Base-by-base conservation (phyloP, 2,888 invertebrate species). In the Adela reaumurella region DNA sequence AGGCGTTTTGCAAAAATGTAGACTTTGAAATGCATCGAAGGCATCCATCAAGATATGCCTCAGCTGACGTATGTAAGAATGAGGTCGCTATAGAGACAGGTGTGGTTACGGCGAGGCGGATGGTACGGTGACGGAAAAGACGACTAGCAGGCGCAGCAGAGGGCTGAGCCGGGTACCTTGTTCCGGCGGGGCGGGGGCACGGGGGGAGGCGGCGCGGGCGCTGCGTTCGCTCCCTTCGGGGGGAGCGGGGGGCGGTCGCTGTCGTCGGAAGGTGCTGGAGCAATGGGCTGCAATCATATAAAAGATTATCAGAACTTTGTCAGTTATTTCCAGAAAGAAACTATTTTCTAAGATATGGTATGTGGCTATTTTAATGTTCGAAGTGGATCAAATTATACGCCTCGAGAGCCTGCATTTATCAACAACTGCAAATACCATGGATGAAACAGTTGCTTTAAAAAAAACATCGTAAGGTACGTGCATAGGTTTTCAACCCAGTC, bases 111-210 rank as follows among this genome's bases (percentile, higher is more conserved):
- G 35, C 24, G 35, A 14, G 35, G 35, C 35, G 35, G 35, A 35
- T 35, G 35, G 14, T 8, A 14, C 14, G 35, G 35, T 24, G 24
- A 8, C 24, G 24, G 35, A 14, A 35, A 14, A 11, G 35, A 3
- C 8, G n/a, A 14, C 14, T 35, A 35, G 35, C 11, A 35, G 35
- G 35, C 35, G 35, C 35, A 35, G 41, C 55, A 52, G 20, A 54
- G 50, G 17, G 48, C 46, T 11, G 45, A 46, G 19, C 50, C 49
- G 19, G 47, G 35, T 60, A 73, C 80, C 69, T 80, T 80, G 57
- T 80, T 70, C 60, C 74, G 64, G 51, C 80, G 67, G 50, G 79
- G 79, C 35, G 80, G 80, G 3, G 80, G 80, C 19, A 80, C 78
- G 1, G 80, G 80, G 2, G 80, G 64, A 17, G 69, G 60, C 17